These are phyloP conservation scores for Phthorimaea operculella DNA, from an alignment of 1,140 invertebrate species.

Conservation along the genomic window DNA sequence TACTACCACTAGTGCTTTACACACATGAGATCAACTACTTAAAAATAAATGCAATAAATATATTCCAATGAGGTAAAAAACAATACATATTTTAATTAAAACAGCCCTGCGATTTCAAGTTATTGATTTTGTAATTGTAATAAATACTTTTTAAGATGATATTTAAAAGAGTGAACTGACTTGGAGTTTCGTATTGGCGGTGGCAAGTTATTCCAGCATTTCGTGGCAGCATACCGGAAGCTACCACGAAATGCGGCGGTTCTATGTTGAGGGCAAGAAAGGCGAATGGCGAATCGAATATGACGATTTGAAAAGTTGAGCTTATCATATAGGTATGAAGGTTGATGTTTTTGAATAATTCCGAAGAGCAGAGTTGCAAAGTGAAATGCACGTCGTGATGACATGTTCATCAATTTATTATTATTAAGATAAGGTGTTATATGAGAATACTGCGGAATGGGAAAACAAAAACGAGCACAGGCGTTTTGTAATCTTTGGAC, in stretches of 20 bases:
- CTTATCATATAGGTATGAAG: not conserved
- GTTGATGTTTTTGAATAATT: not conserved
- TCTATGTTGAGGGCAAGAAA: not conserved
- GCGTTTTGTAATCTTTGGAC: not conserved
- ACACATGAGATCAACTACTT: too few species aligned
- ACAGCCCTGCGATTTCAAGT: too few species aligned
- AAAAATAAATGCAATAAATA: too few species aligned
- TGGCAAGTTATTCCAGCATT: slow-evolving; percentile 8
- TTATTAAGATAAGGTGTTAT: not conserved
- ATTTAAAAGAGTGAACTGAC: too few species aligned
- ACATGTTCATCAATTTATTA: not conserved
- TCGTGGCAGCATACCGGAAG: slow-evolving; percentile 7
- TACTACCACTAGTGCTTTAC: too few species aligned
- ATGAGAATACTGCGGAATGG: not conserved
- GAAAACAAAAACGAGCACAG: not conserved
- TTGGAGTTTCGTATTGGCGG: not conserved
- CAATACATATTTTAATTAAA: too few species aligned
- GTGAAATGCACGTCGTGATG: not conserved
- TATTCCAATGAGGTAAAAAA: too few species aligned
- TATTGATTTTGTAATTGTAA: too few species aligned
- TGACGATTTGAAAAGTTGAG: not conserved
- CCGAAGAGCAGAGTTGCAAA: not conserved
- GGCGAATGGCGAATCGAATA: not conserved
- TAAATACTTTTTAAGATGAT: too few species aligned
- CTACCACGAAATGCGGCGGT: slow-evolving; percentile 7